Conservation (phyloP, 2,113 vertebrate species). For the Gorsachius goisagi region DNA sequence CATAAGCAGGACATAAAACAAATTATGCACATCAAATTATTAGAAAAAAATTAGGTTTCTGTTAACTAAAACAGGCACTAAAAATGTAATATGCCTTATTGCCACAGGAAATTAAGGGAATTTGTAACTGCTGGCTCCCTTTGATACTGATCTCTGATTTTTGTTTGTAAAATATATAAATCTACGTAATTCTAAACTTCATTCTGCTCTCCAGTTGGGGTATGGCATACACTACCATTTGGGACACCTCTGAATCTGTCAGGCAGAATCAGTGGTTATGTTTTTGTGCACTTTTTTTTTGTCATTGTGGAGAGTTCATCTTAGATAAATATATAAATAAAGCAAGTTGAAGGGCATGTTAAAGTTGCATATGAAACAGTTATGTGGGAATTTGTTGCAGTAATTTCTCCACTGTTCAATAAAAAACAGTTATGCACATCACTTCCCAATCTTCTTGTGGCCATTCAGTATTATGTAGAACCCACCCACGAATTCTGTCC, state of each 20-base stretch:
- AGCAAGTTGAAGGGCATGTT: neutral
- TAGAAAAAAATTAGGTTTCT: neutral
- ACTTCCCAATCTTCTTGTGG: constrained; percentile 18
- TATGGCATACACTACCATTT: neutral
- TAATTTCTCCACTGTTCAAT: constrained; percentile 39
- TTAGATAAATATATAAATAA: neutral
- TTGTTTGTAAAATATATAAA: neutral
- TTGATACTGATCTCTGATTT: neutral
- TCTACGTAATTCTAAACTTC: neutral
- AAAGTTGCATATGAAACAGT: neutral
- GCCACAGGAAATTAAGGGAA: neutral
- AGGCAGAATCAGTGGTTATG: neutral
- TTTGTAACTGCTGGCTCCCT: neutral
- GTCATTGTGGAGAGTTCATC: neutral
- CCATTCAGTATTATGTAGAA: constrained; percentile 8
- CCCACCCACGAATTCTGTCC: neutral
- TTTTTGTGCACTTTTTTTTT: neutral
- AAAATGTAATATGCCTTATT: neutral
- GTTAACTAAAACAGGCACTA: neutral
- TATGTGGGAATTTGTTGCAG: neutral
- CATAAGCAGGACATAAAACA: neutral
- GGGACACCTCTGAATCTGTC: neutral
- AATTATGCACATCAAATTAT: neutral
- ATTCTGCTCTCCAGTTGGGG: neutral
- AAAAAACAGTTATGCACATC: constrained; percentile 28